Conservation (phyloP, 2,113 vertebrate genomes). For the Anolis carolinensis region DNA sequence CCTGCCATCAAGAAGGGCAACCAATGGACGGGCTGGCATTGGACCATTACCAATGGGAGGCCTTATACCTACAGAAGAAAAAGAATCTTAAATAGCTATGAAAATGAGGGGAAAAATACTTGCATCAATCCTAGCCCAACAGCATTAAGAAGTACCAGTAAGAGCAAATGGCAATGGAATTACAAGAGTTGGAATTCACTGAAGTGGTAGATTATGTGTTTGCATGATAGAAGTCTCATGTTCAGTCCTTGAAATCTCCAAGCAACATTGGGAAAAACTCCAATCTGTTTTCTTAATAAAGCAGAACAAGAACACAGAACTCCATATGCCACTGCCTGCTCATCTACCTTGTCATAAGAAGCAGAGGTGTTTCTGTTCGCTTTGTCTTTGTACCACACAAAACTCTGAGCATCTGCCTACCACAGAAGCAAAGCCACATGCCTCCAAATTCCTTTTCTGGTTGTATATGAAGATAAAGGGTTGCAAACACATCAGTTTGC, state of each 20-base stretch:
- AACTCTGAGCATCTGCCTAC: no score
- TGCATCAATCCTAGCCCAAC: neutral
- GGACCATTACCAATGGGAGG: slow-evolving; percentile 90
- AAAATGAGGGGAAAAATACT: neutral
- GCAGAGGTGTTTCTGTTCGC: no score
- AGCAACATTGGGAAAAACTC: neutral
- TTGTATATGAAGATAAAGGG: no score
- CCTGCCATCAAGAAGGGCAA: slow-evolving; percentile 88
- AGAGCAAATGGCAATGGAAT: neutral
- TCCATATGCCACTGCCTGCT: no score
- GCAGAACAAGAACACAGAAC: no score
- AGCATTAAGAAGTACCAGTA: neutral
- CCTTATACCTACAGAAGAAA: slow-evolving; percentile 80
- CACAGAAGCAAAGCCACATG: no score
- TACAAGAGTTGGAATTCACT: neutral
- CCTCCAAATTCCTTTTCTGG: no score
- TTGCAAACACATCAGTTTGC: no score
- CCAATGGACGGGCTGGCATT: slow-evolving; percentile 89
- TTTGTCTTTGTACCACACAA: no score
- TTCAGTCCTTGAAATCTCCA: neutral
- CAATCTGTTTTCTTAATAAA: neutral
- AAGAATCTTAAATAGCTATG: neutral
- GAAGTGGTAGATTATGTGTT: neutral
- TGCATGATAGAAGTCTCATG: neutral
- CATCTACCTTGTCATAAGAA: no score